phyloP scores from a whole-genome alignment of 2,888 invertebrate genomes.

The Drosophila imparisetae region DNA sequence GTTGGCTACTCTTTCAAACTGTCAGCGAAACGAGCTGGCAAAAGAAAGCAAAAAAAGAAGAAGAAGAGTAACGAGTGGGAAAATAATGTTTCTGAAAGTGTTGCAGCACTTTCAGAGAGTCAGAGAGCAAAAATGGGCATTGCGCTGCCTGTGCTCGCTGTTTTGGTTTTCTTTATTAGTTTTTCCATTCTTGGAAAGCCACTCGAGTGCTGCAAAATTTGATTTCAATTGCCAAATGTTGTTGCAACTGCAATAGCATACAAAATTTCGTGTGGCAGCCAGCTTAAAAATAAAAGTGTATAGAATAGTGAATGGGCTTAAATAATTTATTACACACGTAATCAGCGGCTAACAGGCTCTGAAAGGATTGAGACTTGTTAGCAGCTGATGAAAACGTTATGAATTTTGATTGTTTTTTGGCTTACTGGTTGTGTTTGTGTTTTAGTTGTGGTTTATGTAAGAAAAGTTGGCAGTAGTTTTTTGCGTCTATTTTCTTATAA shows the following conservation, averaged over 20 bases:
- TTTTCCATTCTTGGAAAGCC: conserved; percentile 30
- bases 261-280: conserved; percentile 6
- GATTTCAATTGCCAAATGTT: conserved; percentile 72
- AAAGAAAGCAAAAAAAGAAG: conserved; percentile 2
- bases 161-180: conserved; percentile 1
- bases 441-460: not conserved
- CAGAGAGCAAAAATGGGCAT: conserved; percentile 31
- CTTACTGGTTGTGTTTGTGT: not conserved
- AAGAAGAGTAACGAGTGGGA: not conserved
- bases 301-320: conserved; percentile 23
- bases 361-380: not conserved
- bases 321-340: conserved; percentile 39
- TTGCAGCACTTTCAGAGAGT: conserved; percentile 50
- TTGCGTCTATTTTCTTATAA: too few relatives aligned
- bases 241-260: conserved; percentile 32
- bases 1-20: conserved; percentile 58
- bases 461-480: not conserved
- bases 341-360: conserved; percentile 15
- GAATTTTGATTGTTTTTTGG: not conserved
- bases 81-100: conserved; percentile 46
- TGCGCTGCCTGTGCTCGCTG: conserved; percentile 18
- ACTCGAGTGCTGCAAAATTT: conserved; percentile 68
- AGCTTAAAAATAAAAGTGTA: conserved; percentile 1
- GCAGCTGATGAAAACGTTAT: not conserved
- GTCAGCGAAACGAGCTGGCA: conserved; percentile 48